Evolutionary conservation across 2,888 invertebrate species (phyloP).

Genomic region (Plagodis pulveraria): DNA sequence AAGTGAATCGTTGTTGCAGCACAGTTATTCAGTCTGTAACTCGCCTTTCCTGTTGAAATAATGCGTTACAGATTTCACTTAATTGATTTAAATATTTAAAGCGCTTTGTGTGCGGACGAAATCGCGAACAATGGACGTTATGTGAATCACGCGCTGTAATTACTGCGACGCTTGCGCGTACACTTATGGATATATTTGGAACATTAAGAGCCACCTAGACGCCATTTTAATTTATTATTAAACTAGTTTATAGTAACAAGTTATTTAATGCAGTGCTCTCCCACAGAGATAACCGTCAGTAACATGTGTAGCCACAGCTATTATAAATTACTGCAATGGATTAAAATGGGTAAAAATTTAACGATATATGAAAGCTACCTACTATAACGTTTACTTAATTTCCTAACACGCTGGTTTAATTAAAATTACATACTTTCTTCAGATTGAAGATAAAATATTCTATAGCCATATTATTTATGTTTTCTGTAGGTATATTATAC

Average conservation of each 20-base stretch:
- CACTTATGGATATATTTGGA: conserved; percentile 51
- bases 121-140: conserved; percentile 58
- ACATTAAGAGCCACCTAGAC: conserved; percentile 32
- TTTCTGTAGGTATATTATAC: too few species aligned
- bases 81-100: conserved; percentile 38
- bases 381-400: background rate
- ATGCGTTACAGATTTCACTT: conserved; percentile 35
- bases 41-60: conserved; percentile 31
- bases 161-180: conserved; percentile 45
- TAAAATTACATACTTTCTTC: too few species aligned
- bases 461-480: too few species aligned
- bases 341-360: conserved; percentile 13
- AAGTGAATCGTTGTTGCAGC: conserved; percentile 22
- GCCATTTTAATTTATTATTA: conserved; percentile 40
- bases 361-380: background rate
- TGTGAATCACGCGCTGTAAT: conserved; percentile 64
- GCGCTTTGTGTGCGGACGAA: conserved; percentile 45
- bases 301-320: conserved; percentile 34
- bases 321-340: conserved; percentile 18
- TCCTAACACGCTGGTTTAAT: background rate
- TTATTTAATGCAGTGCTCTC: conserved; percentile 59
- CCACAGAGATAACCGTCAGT: conserved; percentile 61
- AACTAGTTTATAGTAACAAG: conserved; percentile 44
- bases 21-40: conserved; percentile 18
- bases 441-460: too few species aligned